Base-by-base conservation (phyloP, 1,140 invertebrate species). In the Drosophila lowei region DNA sequence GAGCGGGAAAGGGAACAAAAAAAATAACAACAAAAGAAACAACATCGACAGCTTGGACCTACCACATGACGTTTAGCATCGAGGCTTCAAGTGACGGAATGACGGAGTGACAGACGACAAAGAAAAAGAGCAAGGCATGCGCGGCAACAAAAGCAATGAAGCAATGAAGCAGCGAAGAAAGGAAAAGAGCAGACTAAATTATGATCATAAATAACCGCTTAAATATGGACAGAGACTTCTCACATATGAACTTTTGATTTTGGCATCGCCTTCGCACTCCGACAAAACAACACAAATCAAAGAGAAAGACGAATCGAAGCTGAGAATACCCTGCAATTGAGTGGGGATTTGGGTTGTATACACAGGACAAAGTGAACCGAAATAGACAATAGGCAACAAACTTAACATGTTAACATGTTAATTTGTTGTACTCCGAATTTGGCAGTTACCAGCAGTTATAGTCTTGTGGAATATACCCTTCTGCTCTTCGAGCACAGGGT, bases 1-100 rank as follows among this genome's bases (percentile, higher is more conserved):
- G 13, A 15, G 30, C 7, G 18, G 23, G 4, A 5, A 47, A 41
- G 25, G 34, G 47, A 42, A 49, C 47, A 44, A 6, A 28, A 25
- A 52, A 59, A 28, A 25, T 43, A 41, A 9, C 46, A 30, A 44
- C 25, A 30, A 41, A 64, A 42, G 34, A 38, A 13, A 3, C 34
- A 38, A 38, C 34, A 38, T 38, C 34, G 34, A 38, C 34, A 38
- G 11, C 34, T 74, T 23, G 56, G 79, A 85, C 72, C 80, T 77
- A 86, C 80, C 81, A 68, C 81, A 86, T 86, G 61, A 60, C 57
- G 46, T 65, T 79, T 65, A 28, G 61, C 58, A 13, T 65, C 25
- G 25, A 34, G 41, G 54, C 54, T 63, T 60, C 41, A 30, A 48
- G 48, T 42, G 47, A 42, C 50, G 8, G 34, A 4, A 13, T 13